Percentiles rank a stretch among this genome's conserved stretches.
phyloP scores from a whole-genome alignment of 2,888 invertebrate species.

The Melanostoma mellinum region DNA sequence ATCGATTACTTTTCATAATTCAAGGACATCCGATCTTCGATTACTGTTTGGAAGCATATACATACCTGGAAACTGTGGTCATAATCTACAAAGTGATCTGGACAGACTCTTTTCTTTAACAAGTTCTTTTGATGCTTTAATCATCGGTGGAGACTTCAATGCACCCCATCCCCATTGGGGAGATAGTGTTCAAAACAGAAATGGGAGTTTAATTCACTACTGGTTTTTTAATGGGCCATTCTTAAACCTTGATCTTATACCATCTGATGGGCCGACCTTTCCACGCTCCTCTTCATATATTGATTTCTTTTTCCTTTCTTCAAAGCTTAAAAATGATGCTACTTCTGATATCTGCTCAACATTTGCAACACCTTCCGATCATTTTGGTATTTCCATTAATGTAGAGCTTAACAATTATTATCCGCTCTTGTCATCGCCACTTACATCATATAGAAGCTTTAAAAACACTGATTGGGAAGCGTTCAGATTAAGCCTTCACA shows the following conservation, averaged over 20 bases:
- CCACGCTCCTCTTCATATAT: conserved; percentile 16
- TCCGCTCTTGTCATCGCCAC: background rate
- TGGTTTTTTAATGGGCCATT: conserved; percentile 22
- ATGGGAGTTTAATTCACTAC: background rate
- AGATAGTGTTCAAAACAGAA: conserved; percentile 6
- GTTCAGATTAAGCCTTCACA: conserved; percentile 6
- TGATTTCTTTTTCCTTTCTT: conserved; percentile 14
- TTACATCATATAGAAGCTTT: background rate
- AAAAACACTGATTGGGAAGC: conserved; percentile 9
- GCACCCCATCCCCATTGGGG: conserved; percentile 9
- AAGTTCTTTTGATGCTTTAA: conserved; percentile 6
- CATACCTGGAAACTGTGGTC: conserved; percentile 1
- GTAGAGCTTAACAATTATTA: background rate
- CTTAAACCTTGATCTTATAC: conserved; percentile 12
- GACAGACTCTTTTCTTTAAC: background rate
- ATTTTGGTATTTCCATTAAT: background rate
- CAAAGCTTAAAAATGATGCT: conserved; percentile 1
- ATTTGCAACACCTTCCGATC: background rate
- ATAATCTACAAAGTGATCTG: background rate
- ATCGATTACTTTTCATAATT: conserved; percentile 4
- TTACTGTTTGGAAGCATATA: conserved; percentile 13
- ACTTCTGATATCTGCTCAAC: conserved; percentile 1
- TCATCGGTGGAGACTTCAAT: conserved; percentile 9
- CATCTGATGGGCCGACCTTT: conserved; percentile 15
- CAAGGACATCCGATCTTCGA: background rate